Percentiles rank a stretch among this genome's conserved stretches.
Evolutionary conservation across 2,888 invertebrate genomes (phyloP).

Genomic region (Oscheius sp.): DNA sequence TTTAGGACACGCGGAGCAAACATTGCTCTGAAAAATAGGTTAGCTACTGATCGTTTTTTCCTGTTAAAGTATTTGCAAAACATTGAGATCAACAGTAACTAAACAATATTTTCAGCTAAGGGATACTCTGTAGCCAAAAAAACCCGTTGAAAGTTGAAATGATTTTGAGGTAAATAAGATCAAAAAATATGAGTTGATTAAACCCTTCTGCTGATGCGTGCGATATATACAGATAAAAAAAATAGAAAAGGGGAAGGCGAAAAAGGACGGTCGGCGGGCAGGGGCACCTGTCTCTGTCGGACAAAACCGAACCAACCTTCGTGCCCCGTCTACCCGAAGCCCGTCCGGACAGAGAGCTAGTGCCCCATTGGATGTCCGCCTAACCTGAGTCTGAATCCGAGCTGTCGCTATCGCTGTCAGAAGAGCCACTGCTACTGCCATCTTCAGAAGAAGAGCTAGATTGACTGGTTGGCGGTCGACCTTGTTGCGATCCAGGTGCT

Average conservation of each 20-base stretch:
- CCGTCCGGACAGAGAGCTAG: slow-evolving; percentile 34
- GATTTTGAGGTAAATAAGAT: background rate
- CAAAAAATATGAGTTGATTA: background rate
- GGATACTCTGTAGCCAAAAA: too few relatives aligned
- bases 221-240: slow-evolving; percentile 31
- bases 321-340: slow-evolving; percentile 19
- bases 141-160: background rate
- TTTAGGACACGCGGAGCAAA: slow-evolving; percentile 20
- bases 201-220: background rate
- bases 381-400: slow-evolving; percentile 60
- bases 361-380: slow-evolving; percentile 51
- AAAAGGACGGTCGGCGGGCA: slow-evolving; percentile 10
- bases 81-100: too few relatives aligned
- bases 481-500: background rate
- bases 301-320: slow-evolving; percentile 7
- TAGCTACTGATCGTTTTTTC: too few relatives aligned
- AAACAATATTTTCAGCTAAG: too few relatives aligned
- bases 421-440: slow-evolving; percentile 17
- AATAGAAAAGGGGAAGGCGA: background rate
- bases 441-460: slow-evolving; percentile 32
- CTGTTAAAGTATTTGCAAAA: too few relatives aligned
- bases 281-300: slow-evolving; percentile 32
- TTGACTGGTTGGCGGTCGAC: background rate
- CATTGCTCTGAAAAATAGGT: too few relatives aligned
- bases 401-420: slow-evolving; percentile 41